Evolutionary conservation across 2,797 vertebrate genomes (phyloP).

Genomic region (Alectoris magna): DNA sequence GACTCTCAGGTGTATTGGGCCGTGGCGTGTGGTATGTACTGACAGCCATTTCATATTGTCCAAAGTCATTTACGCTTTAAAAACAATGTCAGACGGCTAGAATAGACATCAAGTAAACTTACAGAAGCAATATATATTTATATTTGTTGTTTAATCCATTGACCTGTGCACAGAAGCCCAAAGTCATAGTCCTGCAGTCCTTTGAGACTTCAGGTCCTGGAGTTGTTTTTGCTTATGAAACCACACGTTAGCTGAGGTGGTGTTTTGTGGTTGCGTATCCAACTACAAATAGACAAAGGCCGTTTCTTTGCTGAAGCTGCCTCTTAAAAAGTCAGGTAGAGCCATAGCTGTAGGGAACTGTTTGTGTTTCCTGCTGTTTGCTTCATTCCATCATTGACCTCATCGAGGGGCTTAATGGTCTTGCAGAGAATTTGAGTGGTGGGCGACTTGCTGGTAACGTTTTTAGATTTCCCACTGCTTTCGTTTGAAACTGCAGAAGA

Average conservation of each 20-base stretch:
- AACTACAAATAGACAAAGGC: neutral
- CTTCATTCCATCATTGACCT: neutral
- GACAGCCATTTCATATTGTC: neutral
- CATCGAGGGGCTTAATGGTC: neutral
- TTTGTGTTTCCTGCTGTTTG: neutral
- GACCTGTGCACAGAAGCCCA: neutral
- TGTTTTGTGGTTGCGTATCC: neutral
- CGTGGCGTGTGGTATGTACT: conserved; percentile 90
- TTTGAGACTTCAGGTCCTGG: conserved; percentile 10
- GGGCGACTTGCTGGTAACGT: neutral
- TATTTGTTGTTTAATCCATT: neutral
- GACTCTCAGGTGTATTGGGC: conserved; percentile 96
- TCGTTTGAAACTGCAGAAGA: neutral
- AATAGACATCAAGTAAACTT: neutral
- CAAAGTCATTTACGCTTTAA: neutral
- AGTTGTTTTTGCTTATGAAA: conserved; percentile 1
- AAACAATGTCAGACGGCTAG: neutral
- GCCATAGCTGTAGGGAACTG: neutral
- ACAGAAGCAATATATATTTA: neutral
- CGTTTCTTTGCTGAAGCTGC: neutral
- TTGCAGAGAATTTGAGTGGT: neutral
- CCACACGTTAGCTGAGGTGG: neutral
- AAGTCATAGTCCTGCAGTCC: neutral
- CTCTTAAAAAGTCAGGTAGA: neutral
- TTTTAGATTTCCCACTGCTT: neutral